phyloP scores from a whole-genome alignment of 2,888 invertebrate genomes.

The Chorisops tibialis region DNA sequence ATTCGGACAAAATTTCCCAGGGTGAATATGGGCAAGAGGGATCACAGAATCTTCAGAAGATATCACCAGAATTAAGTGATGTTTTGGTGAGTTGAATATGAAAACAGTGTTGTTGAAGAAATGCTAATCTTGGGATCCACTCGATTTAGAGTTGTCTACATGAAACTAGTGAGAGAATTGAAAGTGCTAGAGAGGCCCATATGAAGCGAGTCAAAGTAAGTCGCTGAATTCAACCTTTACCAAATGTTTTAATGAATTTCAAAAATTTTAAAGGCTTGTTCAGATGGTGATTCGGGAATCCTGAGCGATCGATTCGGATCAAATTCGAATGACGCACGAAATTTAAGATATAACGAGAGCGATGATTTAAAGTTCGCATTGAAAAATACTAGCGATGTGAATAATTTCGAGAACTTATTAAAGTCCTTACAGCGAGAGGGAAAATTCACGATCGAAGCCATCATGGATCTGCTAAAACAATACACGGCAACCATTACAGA shows the following conservation, averaged over 20 bases:
- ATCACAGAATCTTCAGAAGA: neutral
- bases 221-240: neutral
- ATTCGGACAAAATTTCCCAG: neutral
- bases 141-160: neutral
- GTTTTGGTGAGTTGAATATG: neutral
- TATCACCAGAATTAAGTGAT: neutral
- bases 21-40: too few species aligned
- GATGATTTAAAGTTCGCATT: neutral
- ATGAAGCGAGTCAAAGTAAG: neutral
- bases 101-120: neutral
- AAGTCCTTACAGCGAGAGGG: neutral
- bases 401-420: neutral
- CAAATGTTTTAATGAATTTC: neutral
- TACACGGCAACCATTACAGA: constrained; percentile 1
- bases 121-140: neutral
- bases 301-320: neutral
- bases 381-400: neutral
- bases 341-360: neutral
- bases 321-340: neutral
- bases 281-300: neutral
- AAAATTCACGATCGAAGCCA: constrained; percentile 1
- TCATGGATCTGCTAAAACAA: neutral
- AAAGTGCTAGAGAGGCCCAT: neutral
- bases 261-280: neutral
- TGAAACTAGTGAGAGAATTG: neutral